Conservation (phyloP, 2,797 vertebrate genomes). For the Poeciliopsis paucimaculata region DNA sequence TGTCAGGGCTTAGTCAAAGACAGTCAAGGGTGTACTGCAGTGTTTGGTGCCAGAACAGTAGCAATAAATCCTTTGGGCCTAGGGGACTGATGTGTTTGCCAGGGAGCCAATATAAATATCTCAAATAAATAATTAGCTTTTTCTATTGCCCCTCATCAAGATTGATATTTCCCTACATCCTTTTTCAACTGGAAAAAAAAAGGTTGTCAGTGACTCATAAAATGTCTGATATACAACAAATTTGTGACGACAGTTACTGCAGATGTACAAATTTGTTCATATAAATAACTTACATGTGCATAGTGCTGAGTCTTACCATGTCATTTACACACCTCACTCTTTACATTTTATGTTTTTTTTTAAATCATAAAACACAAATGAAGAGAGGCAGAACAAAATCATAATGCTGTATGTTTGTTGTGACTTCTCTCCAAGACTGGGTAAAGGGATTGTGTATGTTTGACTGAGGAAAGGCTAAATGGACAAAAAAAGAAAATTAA, state of each 20-base stretch:
- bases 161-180: conserved; percentile 9
- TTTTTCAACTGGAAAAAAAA: conserved; percentile 27
- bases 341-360: not conserved
- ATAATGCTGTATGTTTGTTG: conserved; percentile 9
- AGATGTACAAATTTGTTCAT: not conserved
- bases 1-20: not conserved
- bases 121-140: not conserved
- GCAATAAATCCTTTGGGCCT: not conserved
- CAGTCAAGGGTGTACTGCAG: not conserved
- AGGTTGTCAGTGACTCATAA: conserved; percentile 39
- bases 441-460: conserved; percentile 37
- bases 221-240: not conserved
- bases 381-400: conserved; percentile 3
- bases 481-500: conserved; percentile 36
- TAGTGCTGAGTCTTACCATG: conserved; percentile 7
- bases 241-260: not conserved
- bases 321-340: not conserved
- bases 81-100: not conserved
- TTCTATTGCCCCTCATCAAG: not conserved
- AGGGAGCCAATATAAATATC: not conserved
- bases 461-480: conserved; percentile 30
- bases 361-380: not conserved
- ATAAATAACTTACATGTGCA: not conserved
- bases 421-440: conserved; percentile 11
- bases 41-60: not conserved